Conservation (phyloP, 2,888 invertebrate species). For the Cynaeus angustus region DNA sequence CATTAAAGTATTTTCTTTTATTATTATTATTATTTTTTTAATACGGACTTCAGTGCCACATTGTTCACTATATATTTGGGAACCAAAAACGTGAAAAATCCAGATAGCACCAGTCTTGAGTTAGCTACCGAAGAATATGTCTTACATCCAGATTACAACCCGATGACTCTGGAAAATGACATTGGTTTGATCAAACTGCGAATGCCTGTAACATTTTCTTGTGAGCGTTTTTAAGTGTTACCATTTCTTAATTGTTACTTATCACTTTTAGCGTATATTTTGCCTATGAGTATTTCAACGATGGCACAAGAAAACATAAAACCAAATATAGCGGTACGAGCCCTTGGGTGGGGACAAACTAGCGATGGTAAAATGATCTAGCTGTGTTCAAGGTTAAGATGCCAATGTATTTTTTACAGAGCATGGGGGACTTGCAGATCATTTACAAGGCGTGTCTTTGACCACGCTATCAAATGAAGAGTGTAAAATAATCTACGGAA, state of each 20-base stretch:
- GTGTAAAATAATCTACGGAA: not conserved
- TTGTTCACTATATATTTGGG: constrained; percentile 17
- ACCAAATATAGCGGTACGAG: not conserved
- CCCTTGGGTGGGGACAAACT: constrained; percentile 18
- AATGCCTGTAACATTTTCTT: constrained; percentile 14
- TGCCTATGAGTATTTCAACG: not conserved
- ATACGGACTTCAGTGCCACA: not conserved
- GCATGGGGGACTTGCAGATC: too few species aligned
- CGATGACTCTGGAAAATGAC: constrained; percentile 18
- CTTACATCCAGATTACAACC: constrained; percentile 15
- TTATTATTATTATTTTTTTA: too few species aligned
- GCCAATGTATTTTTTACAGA: too few species aligned
- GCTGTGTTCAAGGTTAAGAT: too few species aligned
- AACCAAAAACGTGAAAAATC: constrained; percentile 2
- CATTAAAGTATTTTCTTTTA: too few species aligned
- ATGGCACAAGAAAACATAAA: too few species aligned
- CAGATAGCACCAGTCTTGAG: constrained; percentile 4
- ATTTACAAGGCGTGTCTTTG: not conserved
- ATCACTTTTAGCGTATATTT: not conserved
- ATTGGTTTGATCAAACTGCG: constrained; percentile 17
- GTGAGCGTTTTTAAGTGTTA: not conserved
- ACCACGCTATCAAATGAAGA: constrained; percentile 19
- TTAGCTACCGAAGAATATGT: constrained; percentile 20
- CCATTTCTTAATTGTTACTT: not conserved
- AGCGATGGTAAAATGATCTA: constrained; percentile 3